A percentile compares a stretch with the other conserved stretches of the same genome.
These are phyloP conservation scores for Pachyseris speciosa DNA, from an alignment of 64 coral and sea anemone genomes.

Conservation along the genomic window DNA sequence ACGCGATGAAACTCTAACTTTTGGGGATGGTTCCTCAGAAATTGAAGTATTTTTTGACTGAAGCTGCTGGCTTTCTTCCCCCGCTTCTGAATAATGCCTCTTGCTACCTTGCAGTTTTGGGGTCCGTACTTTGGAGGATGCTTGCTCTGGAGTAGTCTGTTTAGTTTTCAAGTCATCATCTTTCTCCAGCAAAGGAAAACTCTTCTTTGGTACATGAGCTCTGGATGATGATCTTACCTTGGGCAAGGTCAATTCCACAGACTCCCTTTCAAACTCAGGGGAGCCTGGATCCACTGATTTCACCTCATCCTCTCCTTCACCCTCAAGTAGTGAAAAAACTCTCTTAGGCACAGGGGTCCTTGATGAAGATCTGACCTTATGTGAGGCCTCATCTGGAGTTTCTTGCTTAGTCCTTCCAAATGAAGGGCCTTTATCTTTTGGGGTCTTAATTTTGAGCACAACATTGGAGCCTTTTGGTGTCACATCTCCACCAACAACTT, in stretches of 20 bases:
- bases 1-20: slow-evolving; percentile 58
- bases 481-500: not conserved
- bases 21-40: slow-evolving; percentile 24
- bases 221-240: not conserved
- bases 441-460: not conserved
- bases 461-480: not conserved
- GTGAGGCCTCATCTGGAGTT: slow-evolving; percentile 13
- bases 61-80: not conserved
- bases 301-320: not conserved
- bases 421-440: slow-evolving; percentile 1
- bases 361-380: slow-evolving; percentile 50
- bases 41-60: not conserved
- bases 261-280: not conserved
- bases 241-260: not conserved
- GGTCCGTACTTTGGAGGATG: not conserved
- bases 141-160: not conserved
- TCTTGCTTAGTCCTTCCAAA: not conserved
- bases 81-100: not conserved
- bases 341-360: slow-evolving; percentile 65
- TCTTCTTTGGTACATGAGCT: not conserved
- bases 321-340: slow-evolving; percentile 59
- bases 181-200: not conserved
- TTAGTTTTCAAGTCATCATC: not conserved
- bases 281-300: not conserved
- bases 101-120: slow-evolving; percentile 11